A percentile compares a stretch with the other conserved stretches of the same genome.
Conservation (phyloP, 2,113 vertebrate species). For the Butorides virescens region DNA sequence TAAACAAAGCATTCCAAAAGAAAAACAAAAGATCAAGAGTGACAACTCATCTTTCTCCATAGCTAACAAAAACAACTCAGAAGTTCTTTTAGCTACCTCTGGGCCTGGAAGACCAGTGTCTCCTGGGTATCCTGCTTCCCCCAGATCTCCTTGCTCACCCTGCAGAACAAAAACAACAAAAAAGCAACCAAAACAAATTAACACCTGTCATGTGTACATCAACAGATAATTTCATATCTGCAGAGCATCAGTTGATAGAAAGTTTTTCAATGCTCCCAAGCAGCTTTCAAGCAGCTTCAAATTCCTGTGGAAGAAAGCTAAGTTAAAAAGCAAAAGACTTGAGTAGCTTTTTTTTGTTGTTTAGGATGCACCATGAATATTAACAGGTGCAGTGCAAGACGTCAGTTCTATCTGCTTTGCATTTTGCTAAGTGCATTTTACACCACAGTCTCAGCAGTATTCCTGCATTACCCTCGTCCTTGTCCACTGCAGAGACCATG, state of each 20-base stretch:
- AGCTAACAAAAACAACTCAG: not conserved
- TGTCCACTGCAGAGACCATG: not conserved
- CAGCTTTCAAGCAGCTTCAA: not conserved
- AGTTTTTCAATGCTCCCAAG: not conserved
- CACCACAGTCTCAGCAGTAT: not conserved
- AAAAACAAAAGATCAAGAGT: not conserved
- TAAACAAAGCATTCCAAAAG: not conserved
- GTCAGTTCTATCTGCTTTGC: not conserved
- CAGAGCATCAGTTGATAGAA: not conserved
- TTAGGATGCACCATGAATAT: not conserved
- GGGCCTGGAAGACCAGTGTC: conserved; percentile 51
- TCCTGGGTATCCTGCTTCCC: conserved; percentile 54
- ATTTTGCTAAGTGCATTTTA: not conserved
- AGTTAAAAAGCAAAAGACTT: not conserved
- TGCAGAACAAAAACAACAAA: conserved; percentile 16
- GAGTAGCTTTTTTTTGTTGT: not conserved
- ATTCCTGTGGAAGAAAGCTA: not conserved
- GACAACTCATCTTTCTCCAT: not conserved
- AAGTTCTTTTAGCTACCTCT: conserved; percentile 44
- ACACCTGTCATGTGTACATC: not conserved
- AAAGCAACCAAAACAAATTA: not conserved
- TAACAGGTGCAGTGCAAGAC: not conserved
- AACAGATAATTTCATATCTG: not conserved
- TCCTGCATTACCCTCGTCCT: not conserved
- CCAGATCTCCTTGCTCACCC: conserved; percentile 54